Conservation (phyloP, 2,113 vertebrate species). For the Phrynosoma blainvillii region DNA sequence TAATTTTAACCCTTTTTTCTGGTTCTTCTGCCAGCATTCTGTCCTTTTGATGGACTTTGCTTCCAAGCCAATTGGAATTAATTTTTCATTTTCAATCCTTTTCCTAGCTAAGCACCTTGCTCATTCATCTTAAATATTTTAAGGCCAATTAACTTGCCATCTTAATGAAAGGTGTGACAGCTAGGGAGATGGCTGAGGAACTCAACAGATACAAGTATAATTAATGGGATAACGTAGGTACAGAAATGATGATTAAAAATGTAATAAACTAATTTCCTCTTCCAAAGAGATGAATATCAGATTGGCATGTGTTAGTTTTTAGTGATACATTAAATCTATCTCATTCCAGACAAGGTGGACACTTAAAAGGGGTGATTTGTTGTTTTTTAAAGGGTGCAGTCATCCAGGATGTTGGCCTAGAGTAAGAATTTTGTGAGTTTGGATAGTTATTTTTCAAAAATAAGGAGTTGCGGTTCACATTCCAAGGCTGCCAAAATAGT, state of each 20-base stretch:
- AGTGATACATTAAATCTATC: neutral
- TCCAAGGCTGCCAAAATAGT: too few species aligned
- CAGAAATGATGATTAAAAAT: constrained; percentile 55
- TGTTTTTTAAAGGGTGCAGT: neutral
- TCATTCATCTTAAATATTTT: constrained; percentile 66
- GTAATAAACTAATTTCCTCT: constrained; percentile 44
- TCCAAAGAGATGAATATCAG: constrained; percentile 29
- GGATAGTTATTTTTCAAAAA: neutral
- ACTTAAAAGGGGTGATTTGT: too few species aligned
- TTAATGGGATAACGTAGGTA: constrained; percentile 38
- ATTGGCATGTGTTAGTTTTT: constrained; percentile 27
- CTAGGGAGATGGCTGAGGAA: constrained; percentile 31
- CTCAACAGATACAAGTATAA: constrained; percentile 50
- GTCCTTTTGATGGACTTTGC: neutral
- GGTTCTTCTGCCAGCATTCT: neutral
- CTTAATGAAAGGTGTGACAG: constrained; percentile 56
- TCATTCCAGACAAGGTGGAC: constrained; percentile 10
- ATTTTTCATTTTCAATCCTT: constrained; percentile 60
- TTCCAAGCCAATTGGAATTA: constrained; percentile 35
- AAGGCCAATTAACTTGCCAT: constrained; percentile 46
- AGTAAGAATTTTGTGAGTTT: neutral
- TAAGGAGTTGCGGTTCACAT: too few species aligned
- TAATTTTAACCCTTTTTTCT: accelerated
- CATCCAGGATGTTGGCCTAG: neutral
- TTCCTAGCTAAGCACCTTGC: constrained; percentile 39